phyloP scores from a whole-genome alignment of 2,113 vertebrate species.

The Chaetorhynchus papuensis region DNA sequence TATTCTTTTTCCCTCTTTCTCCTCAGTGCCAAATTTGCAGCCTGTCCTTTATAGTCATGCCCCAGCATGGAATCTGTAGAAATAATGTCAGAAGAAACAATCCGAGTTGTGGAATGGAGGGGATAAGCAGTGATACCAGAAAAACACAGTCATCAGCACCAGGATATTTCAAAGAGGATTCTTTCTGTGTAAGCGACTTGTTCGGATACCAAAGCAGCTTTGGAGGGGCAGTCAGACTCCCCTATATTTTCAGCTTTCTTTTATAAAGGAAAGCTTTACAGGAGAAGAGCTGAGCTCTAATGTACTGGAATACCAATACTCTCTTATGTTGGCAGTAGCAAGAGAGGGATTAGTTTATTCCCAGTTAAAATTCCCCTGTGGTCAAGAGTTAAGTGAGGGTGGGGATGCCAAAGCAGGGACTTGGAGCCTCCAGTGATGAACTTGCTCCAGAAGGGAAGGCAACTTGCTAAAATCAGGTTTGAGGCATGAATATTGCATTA shows the following conservation, averaged over 20 bases:
- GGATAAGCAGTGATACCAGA: not conserved
- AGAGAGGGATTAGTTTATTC: not conserved
- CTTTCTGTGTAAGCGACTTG: not conserved
- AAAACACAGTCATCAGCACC: fast-evolving
- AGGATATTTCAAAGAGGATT: not conserved
- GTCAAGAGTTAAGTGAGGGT: not conserved
- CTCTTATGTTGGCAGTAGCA: not conserved
- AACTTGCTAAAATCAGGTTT: not conserved
- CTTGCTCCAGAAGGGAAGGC: not conserved
- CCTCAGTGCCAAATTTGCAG: not conserved
- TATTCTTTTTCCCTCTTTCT: not conserved
- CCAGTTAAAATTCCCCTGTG: not conserved
- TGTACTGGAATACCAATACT: not conserved
- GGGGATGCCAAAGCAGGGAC: not conserved
- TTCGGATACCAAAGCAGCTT: not conserved
- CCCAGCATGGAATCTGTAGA: not conserved
- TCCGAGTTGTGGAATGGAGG: not conserved
- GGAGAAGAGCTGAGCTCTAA: not conserved
- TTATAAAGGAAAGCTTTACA: not conserved
- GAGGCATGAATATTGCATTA: not conserved
- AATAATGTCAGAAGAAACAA: not conserved
- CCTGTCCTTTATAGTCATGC: not conserved
- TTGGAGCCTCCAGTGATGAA: not conserved
- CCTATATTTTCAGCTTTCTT: not conserved
- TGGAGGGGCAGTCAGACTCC: not conserved